phyloP scores from a whole-genome alignment of 2,113 vertebrate genomes.

The Pseudolaguvia tuberculata region DNA sequence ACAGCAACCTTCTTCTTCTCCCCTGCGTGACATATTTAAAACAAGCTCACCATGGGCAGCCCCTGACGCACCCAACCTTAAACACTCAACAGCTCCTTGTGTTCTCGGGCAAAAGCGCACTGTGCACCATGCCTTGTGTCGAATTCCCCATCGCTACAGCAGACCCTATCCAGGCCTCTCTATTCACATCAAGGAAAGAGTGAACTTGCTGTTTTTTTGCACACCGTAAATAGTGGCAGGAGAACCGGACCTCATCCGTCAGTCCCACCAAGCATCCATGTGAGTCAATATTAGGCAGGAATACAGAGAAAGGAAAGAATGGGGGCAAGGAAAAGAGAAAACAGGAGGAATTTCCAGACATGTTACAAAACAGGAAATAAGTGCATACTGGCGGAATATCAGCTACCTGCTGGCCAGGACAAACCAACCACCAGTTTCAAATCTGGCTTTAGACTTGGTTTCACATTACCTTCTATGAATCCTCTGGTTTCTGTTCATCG shows the following conservation, averaged over 20 bases:
- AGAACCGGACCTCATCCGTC: constrained; percentile 2
- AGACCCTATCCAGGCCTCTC: background rate
- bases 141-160: background rate
- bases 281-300: constrained; percentile 57
- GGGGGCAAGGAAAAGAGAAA: constrained; percentile 33
- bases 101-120: constrained; percentile 23
- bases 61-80: constrained; percentile 39
- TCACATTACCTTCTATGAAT: constrained; percentile 3
- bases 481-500: background rate
- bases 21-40: constrained; percentile 62
- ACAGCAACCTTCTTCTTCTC: constrained; percentile 61
- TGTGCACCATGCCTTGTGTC: constrained; percentile 27
- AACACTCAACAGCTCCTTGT: constrained; percentile 41
- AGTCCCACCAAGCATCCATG: constrained; percentile 29
- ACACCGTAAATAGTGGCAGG: constrained; percentile 30
- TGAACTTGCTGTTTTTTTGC: constrained; percentile 12
- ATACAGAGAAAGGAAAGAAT: constrained; percentile 56
- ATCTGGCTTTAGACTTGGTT: constrained; percentile 10
- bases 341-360: constrained; percentile 64
- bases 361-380: constrained; percentile 63
- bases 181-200: constrained; percentile 17
- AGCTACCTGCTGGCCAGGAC: constrained; percentile 48
- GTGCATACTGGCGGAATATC: constrained; percentile 60
- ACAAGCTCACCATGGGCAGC: constrained; percentile 51
- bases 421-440: constrained; percentile 52